Conservation (phyloP, 2,113 vertebrate species). For the Phainopepla nitens region DNA sequence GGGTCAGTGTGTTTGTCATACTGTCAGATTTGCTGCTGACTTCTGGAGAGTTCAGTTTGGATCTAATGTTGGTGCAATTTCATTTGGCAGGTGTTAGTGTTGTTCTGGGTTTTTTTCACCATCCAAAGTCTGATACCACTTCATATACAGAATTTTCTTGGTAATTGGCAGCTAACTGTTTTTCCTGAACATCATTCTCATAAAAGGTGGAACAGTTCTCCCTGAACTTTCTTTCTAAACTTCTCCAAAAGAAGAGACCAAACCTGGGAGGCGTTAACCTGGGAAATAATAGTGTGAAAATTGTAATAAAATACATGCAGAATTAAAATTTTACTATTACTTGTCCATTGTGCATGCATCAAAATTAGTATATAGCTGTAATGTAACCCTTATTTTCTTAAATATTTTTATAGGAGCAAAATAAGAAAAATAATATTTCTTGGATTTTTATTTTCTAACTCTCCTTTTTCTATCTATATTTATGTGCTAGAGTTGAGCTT, state of each 20-base stretch:
- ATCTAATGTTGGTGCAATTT: background rate
- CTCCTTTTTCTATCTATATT: background rate
- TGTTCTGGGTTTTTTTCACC: accelerated
- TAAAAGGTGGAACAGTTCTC: background rate
- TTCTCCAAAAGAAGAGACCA: background rate
- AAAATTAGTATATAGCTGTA: background rate
- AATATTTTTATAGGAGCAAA: background rate
- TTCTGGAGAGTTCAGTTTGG: background rate
- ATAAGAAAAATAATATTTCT: background rate
- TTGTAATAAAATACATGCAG: background rate
- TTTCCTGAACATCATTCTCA: background rate
- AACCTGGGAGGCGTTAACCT: background rate
- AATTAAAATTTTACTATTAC: background rate
- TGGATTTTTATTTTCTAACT: background rate
- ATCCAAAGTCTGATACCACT: background rate
- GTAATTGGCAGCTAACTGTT: background rate
- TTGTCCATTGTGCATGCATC: accelerated
- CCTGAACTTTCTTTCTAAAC: background rate
- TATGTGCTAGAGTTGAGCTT: background rate
- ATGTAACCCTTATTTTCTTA: background rate
- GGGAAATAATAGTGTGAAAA: background rate
- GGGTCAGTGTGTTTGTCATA: background rate
- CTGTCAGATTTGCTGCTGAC: background rate
- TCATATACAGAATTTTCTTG: background rate
- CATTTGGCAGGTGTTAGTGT: background rate